phyloP scores from a whole-genome alignment of 2,888 invertebrate species.

The Apodemia duryi region DNA sequence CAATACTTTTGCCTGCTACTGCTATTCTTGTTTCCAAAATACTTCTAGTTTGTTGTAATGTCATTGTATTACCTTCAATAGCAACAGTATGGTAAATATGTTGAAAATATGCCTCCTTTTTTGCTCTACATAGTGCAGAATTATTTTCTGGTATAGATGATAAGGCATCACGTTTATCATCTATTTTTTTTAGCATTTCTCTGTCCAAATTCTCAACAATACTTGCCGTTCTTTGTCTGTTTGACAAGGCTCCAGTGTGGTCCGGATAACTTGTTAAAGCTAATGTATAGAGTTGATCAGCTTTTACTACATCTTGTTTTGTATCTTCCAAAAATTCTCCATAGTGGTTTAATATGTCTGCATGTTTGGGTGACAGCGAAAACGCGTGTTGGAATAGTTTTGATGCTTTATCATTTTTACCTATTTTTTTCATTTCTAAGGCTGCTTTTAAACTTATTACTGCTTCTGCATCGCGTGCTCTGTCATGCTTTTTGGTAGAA shows the following conservation, averaged over 20 bases:
- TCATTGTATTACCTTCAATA: slow-evolving; percentile 98
- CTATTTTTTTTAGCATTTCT: slow-evolving; percentile 86
- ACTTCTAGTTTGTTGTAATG: slow-evolving; percentile 92
- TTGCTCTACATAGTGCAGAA: slow-evolving; percentile 90
- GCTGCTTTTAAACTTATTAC: slow-evolving; percentile 91
- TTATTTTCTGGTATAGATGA: slow-evolving; percentile 89
- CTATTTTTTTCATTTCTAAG: slow-evolving; percentile 88
- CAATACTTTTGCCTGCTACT: slow-evolving; percentile 93
- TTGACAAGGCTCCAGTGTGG: slow-evolving; percentile 87
- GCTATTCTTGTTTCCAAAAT: slow-evolving; percentile 90
- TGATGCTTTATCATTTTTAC: slow-evolving; percentile 91
- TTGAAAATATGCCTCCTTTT: slow-evolving; percentile 96
- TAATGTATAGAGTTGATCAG: slow-evolving; percentile 93
- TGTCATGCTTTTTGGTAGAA: slow-evolving; percentile 41
- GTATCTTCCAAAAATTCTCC: slow-evolving; percentile 95
- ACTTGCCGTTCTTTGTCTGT: slow-evolving; percentile 90
- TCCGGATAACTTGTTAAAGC: slow-evolving; percentile 91
- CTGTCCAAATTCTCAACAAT: slow-evolving; percentile 94
- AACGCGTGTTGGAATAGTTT: slow-evolving; percentile 94
- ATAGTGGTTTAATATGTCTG: slow-evolving; percentile 94
- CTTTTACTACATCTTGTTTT: slow-evolving; percentile 90
- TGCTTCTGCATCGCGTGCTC: slow-evolving; percentile 82
- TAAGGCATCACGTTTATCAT: slow-evolving; percentile 90
- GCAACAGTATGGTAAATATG: slow-evolving; percentile 98
- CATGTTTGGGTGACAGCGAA: slow-evolving; percentile 93